Conservation (phyloP, 2,113 vertebrate species). For the Psilopogon haemacephalus region DNA sequence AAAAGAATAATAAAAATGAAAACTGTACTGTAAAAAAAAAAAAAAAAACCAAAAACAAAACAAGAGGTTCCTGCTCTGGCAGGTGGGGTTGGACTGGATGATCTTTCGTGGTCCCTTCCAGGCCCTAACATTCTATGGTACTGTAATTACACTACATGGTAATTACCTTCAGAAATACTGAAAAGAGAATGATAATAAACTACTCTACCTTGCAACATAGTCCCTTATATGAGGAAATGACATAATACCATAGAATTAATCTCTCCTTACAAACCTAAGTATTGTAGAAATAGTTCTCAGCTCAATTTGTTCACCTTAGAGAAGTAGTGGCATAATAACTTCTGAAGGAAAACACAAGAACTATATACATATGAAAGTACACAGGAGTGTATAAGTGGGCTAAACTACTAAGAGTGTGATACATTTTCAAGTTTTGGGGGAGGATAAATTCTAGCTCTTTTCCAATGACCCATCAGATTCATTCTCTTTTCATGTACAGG, state of each 20-base stretch:
- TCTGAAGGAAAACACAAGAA: not conserved
- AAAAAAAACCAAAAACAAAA: too few species aligned
- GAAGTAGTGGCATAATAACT: not conserved
- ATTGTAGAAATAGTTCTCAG: not conserved
- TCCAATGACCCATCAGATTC: not conserved
- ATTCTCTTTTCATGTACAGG: not conserved
- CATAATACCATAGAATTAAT: slow-evolving; percentile 17
- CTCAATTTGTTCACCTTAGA: not conserved
- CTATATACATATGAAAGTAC: not conserved
- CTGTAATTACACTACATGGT: not conserved
- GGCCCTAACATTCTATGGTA: too few species aligned
- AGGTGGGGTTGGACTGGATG: too few species aligned
- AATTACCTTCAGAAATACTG: slow-evolving; percentile 16
- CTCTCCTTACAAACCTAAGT: not conserved
- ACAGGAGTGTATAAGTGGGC: not conserved
- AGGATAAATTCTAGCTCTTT: not conserved
- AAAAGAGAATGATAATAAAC: slow-evolving; percentile 33
- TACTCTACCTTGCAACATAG: slow-evolving; percentile 6
- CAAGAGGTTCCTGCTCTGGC: too few species aligned
- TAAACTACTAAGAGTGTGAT: not conserved
- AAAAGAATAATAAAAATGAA: too few species aligned
- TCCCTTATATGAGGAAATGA: slow-evolving; percentile 52
- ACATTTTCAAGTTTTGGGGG: accelerated
- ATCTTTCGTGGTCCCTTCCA: too few species aligned
- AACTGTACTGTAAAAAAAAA: too few species aligned